Conservation (phyloP, 2,888 invertebrate genomes). For the Coleophora flavipennella region DNA sequence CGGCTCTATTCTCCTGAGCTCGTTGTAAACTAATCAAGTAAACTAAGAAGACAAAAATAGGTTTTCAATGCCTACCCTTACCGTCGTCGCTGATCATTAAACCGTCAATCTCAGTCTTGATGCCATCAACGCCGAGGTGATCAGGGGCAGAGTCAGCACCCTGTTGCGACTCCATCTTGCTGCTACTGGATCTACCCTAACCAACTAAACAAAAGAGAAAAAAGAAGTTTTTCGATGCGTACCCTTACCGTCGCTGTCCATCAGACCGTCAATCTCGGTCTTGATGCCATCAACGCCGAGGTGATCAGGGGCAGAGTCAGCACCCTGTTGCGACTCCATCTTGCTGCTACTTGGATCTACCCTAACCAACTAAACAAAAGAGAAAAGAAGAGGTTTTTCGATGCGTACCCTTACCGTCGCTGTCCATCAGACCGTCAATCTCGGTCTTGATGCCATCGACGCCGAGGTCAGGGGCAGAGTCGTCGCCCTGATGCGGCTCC, state of each 20-base stretch:
- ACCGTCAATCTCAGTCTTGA: background rate
- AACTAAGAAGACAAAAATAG: background rate
- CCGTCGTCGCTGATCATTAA: background rate
- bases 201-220: background rate
- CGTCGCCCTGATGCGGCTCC: conserved; percentile 59
- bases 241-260: background rate
- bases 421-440: conserved; percentile 68
- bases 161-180: background rate
- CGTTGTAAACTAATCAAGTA: background rate
- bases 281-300: conserved; percentile 66
- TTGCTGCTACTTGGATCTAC: too few relatives aligned
- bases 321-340: too few relatives aligned
- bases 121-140: background rate
- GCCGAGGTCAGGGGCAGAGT: conserved; percentile 48
- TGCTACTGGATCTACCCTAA: background rate
- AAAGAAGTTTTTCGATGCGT: background rate
- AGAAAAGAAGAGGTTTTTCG: background rate
- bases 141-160: background rate
- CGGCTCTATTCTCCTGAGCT: background rate
- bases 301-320: conserved; percentile 49
- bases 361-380: too few relatives aligned
- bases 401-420: conserved; percentile 29
- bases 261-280: conserved; percentile 66
- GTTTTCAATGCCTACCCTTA: background rate
- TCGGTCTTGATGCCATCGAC: conserved; percentile 70